These are phyloP conservation scores for Frankliniella intonsa DNA, from an alignment of 2,888 invertebrate species.

Conservation along the genomic window DNA sequence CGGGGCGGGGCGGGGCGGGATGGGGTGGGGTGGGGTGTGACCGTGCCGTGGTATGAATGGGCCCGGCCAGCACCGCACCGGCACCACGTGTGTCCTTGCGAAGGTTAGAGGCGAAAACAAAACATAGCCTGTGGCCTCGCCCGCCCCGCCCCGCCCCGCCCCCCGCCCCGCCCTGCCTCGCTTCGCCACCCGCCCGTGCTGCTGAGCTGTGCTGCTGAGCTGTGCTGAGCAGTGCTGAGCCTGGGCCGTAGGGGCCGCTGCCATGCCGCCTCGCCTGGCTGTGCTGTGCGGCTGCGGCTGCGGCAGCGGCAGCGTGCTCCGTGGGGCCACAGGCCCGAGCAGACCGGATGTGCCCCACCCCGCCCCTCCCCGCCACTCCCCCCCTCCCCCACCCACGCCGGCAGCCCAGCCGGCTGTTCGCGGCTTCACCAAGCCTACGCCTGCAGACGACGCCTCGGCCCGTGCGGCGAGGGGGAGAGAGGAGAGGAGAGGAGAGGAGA, in stretches of 20 bases:
- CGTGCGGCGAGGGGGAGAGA: conserved; percentile 28
- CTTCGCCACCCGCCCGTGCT: not conserved
- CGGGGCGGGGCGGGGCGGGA: not conserved
- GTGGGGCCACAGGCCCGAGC: not conserved
- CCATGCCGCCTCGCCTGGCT: not conserved
- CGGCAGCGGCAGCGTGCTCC: not conserved
- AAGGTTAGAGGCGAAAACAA: conserved; percentile 20
- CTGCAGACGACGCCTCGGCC: not conserved
- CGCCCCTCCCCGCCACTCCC: not conserved
- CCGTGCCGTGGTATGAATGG: not conserved
- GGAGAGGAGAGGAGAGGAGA: conserved; percentile 26
- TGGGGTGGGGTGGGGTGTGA: not conserved
- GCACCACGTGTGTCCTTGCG: conserved; percentile 2
- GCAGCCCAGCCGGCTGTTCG: not conserved
- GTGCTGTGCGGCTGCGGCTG: not conserved
- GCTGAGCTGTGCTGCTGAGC: not conserved
- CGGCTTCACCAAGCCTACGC: not conserved
- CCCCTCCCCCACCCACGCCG: not conserved
- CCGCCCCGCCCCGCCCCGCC: not conserved
- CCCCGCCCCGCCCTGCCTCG: not conserved
- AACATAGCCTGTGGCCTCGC: not conserved
- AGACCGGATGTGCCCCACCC: conserved; percentile 5
- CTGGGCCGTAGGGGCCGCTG: not conserved
- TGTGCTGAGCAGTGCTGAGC: no score
- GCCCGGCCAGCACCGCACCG: not conserved